Evolutionary conservation across 2,888 invertebrate genomes (phyloP), one percentile per base, ranked within the genome.

Genomic region (Fabriciana adippe): DNA sequence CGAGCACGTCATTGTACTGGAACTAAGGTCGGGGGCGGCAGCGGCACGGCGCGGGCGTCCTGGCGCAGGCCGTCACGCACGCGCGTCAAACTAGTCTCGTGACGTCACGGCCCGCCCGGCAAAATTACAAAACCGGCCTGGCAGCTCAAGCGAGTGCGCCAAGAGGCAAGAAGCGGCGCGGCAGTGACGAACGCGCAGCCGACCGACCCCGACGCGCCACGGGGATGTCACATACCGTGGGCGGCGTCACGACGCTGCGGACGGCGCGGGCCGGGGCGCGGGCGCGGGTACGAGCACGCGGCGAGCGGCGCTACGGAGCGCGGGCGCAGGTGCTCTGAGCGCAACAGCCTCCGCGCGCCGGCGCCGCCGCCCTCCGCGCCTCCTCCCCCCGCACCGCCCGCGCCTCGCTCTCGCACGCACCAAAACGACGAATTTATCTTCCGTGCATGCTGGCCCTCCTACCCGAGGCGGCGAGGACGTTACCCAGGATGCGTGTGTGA

Each of bases 271-370:
- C 83, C 81, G 79, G 74, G 80, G 79, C 83, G 84, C 87, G 88
- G 87, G 86, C 88, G 90, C 88, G 90, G 90, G 86, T 77, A 83
- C 82, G 89, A 89, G 87, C 91, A 88, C 89, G 84, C 92, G 86
- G 88, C 90, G 88, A 90, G 89, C 88, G 93, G 93, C 88, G 93
- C 93, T 89, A 87, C 93, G 87, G 93, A 92, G 87, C 93, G 92
- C 92, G 92, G 94, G 93, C 94, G 94, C 94, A 94, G 94, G 94
- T 95, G 95, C 94, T 94, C 94, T 94, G 94, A 94, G 94, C 94
- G 94, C 94, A 91, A 93, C 94, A 93, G 92, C 92, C 92, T 89
- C 92, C 90, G 92, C 91, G 90, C 93, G 90, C 93, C 91, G 93
- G 91, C 93, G 92, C 93, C 93, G 92, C 93, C 88, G 82, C 87